Base-by-base conservation (phyloP, 1,140 invertebrate genomes). In the Dinoponera quadriceps region DNA sequence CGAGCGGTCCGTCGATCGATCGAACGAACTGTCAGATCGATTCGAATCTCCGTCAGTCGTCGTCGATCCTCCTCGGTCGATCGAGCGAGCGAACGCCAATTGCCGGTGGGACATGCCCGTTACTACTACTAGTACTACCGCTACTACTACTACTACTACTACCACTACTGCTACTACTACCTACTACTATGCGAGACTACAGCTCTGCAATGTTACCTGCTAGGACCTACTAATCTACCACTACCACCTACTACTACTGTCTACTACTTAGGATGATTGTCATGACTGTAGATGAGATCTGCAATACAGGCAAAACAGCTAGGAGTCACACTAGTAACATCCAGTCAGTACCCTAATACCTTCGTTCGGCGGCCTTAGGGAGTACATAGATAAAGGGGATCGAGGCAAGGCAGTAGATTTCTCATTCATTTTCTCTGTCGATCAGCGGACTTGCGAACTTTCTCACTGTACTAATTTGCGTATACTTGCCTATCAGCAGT, bases 241-340 rank as follows among this genome's bases (percentile, higher is more conserved):
- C 89, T 91, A 92, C 90, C 68, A 85, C 74, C 89, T 90, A 91
- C 84, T 85, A 85, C 91, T 92, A 92, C 92, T 92, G 91, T 92
- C 93, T 93, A 93, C 90, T 92, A 92, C 92, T 94, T 94, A 94
- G 93, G 92, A 94, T 93, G 93, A 94, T 93, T 94, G 93, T 94
- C 93, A 94, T 94, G 93, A 94, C 91, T 91, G 91, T 94, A 94
- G 93, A 94, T 93, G 92, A 94, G 91, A 93, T 93, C 91, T 91
- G 91, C 91, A 91, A 93, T 93, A 92, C 93, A 93, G 91, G 92
- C 92, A 92, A 93, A 82, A 93, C 93, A 91, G 93, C 93, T 94
- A 94, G 92, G 93, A 94, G 91, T 94, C 92, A 93, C 92, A 88
- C 84, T 86, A 89, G 88, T 94, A 94, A 88, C 90, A 93, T 94